Conservation (phyloP, 2,888 invertebrate genomes). For the Drosophila prolongata region DNA sequence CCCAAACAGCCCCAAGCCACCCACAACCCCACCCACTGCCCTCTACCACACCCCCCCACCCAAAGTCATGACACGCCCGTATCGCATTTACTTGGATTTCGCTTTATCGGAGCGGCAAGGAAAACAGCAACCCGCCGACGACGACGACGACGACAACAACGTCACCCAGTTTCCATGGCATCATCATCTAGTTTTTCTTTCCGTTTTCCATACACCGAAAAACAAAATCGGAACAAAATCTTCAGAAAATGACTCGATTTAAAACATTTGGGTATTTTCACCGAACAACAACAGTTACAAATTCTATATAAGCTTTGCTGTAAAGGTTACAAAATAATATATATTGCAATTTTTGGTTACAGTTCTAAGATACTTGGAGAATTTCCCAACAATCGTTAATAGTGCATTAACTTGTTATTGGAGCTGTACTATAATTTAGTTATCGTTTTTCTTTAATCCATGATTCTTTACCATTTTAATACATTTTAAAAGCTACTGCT, state of each 20-base stretch:
- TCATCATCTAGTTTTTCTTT: conserved; percentile 31
- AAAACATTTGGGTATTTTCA: too few species aligned
- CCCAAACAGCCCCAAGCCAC: conserved; percentile 10
- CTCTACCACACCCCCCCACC: neutral
- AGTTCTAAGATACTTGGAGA: too few species aligned
- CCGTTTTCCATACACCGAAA: conserved; percentile 7
- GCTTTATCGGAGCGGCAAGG: conserved; percentile 61
- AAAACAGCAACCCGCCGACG: conserved; percentile 29
- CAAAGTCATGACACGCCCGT: conserved; percentile 60
- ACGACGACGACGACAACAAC: conserved; percentile 41
- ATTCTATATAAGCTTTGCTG: too few species aligned
- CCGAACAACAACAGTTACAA: too few species aligned
- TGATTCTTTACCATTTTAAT: too few species aligned
- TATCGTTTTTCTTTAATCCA: too few species aligned
- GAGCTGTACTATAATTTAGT: too few species aligned
- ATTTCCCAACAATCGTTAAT: too few species aligned
- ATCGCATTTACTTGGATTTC: conserved; percentile 75
- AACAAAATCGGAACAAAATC: neutral
- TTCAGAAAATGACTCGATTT: neutral
- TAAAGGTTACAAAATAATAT: too few species aligned
- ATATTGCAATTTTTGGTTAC: too few species aligned
- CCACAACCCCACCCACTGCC: neutral
- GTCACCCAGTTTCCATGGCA: conserved; percentile 79
- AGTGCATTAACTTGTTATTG: too few species aligned
- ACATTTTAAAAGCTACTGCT: too few species aligned